Evolutionary conservation across 2,888 invertebrate genomes (phyloP).

Genomic region (Athalia circularis): DNA sequence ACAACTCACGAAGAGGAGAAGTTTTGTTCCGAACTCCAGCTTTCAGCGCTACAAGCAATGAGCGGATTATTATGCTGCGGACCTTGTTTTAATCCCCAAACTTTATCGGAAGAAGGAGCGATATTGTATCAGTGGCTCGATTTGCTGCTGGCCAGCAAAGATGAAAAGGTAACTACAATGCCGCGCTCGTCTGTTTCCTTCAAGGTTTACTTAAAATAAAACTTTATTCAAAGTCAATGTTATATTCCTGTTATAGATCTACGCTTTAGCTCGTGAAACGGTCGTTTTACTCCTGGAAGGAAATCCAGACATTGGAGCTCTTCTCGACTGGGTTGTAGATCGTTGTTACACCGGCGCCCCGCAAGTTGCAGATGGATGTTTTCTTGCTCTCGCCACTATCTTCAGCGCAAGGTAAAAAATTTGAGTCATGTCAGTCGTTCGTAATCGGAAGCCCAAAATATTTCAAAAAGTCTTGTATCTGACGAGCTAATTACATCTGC

Average conservation of each 20-base stretch:
- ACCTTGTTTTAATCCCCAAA: constrained; percentile 91
- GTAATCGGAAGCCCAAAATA: neutral
- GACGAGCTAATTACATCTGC: no score
- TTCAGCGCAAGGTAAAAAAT: constrained; percentile 91
- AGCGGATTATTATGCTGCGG: constrained; percentile 97
- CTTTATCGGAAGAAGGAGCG: constrained; percentile 92
- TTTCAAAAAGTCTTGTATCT: neutral
- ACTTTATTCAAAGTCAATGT: neutral
- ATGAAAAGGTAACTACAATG: constrained; percentile 82
- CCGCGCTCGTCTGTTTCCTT: neutral
- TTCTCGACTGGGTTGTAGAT: constrained; percentile 98
- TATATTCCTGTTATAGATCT: constrained; percentile 80
- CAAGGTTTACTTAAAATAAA: neutral
- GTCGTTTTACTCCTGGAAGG: constrained; percentile 95
- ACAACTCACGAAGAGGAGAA: constrained; percentile 67
- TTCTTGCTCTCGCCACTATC: constrained; percentile 95
- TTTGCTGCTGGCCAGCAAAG: constrained; percentile 89
- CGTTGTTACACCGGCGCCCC: constrained; percentile 95
- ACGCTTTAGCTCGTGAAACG: constrained; percentile 93
- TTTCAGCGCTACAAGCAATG: constrained; percentile 87
- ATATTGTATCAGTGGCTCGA: constrained; percentile 96
- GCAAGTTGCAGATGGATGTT: constrained; percentile 96
- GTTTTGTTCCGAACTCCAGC: constrained; percentile 74
- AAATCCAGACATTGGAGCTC: constrained; percentile 92
- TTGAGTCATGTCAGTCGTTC: neutral